Evolutionary conservation across 2,113 vertebrate species (phyloP), one percentile per base, ranked within the genome.

Genomic region (Cavia porcellus): DNA sequence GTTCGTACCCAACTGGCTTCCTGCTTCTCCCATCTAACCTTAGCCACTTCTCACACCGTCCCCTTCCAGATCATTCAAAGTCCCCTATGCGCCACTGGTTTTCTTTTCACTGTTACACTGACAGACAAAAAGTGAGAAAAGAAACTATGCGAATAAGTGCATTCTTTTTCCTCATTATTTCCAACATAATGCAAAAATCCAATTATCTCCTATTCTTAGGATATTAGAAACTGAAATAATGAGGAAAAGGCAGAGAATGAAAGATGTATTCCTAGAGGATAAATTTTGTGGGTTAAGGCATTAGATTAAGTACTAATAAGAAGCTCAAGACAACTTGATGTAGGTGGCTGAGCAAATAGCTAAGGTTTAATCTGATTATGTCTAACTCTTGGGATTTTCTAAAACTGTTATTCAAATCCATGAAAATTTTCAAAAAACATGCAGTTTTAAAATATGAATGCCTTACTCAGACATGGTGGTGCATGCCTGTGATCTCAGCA

Each of bases 361-460:
- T 84, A 13, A 79, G 14, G 32, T 66, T 89, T 96, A 95, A 93
- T 93, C 80, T 93, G 92, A 92, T 95, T 92, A 92, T 11, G 10
- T 20, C 38, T 28, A 86, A 32, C 52, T 52, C 74, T 89, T 35
- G 10, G 57, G 80, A 96, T 95, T 89, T 91, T 77, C 83, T 89
- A 86, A 93, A 84, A 70, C 24, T 94, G 55, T 86, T 47, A 86
- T 74, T 96, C 64, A 97, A 96, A 97, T 62, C 47, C 86, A 79
- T 50, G 45, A 92, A 85, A 95, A 70, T 90, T 94, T 95, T 89
- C 38, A 91, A 90, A 92, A 95, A 77, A 61, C 35, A 86, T 17
- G 72, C 86, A 55, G 57, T 66, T 96, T 90, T 68, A 45, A 28
- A 91, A 83, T 50, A 79, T 9, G 57, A 87, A 24, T 90, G 14